phyloP scores from a whole-genome alignment of 1,140 invertebrate species.

The Bombus waltoni region DNA sequence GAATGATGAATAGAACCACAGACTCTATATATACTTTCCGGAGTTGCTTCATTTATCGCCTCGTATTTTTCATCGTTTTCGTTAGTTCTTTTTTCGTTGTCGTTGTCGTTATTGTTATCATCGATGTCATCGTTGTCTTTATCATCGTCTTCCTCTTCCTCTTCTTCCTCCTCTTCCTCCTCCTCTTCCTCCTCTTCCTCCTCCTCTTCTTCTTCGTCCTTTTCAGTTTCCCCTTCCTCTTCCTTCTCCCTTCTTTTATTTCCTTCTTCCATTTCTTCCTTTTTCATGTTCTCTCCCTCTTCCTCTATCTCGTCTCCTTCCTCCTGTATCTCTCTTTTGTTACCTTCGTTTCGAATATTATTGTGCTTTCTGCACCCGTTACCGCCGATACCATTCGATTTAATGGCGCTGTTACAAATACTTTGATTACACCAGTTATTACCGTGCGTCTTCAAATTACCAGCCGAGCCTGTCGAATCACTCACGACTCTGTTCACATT shows the following conservation, averaged over 20 bases:
- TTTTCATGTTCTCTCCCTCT: not conserved
- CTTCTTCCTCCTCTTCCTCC: not conserved
- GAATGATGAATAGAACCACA: conserved; percentile 88
- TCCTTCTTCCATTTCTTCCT: not conserved
- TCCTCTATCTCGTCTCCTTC: not conserved
- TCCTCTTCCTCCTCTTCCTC: not conserved
- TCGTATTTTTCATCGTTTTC: conserved; percentile 80
- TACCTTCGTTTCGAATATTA: conserved; percentile 71
- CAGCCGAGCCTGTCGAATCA: conserved; percentile 90
- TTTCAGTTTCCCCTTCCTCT: not conserved
- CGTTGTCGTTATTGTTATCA: conserved; percentile 73
- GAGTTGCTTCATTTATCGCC: conserved; percentile 85
- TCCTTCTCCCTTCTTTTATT: not conserved
- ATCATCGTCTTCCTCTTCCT: not conserved
- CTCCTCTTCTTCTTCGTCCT: not conserved
- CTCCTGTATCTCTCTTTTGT: conserved; percentile 52
- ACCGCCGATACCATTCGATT: not conserved
- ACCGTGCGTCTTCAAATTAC: conserved; percentile 87
- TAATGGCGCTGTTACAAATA: not conserved
- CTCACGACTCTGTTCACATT: conserved; percentile 74
- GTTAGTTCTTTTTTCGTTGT: conserved; percentile 74
- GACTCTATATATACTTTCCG: conserved; percentile 85
- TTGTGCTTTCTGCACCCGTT: conserved; percentile 10
- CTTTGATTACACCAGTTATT: conserved; percentile 74
- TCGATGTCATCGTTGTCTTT: not conserved